Base-by-base conservation (phyloP, 2,113 vertebrate genomes). In the Fulmarus glacialis region DNA sequence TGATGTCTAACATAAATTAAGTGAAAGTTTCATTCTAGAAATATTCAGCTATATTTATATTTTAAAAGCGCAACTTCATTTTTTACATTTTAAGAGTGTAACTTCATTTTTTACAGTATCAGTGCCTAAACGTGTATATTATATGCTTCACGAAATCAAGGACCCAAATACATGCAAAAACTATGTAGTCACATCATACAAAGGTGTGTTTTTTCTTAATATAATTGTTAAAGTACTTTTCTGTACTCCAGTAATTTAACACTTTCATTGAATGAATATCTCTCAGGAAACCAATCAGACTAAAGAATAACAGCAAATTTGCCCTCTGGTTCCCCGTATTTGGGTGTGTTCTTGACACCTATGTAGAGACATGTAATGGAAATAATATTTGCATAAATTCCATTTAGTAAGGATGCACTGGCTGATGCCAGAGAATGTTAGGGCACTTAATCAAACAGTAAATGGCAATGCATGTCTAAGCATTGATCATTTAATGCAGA, bases 331-430 rank as follows among this genome's bases (percentile, higher is more conserved):
- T 91, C 63, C 56, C n/a, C 24, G 30, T 47, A 53, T 59, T 34
- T 45, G 43, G 24, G 16, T 22, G 4, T 91, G 29, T 89, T 96
- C 70, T 27, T 64, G 30, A 68, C 15, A 68, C 48, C 34, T 58
- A 5, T 67, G 40, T 60, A 42, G 56, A 85, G 85, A 75, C 52
- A 40, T 48, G 29, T 82, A 80, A 82, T 36, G 72, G 60, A 84
- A 94, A 89, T 72, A 91, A 58, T 17, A 92, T 89, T 94, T 96
- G 43, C 64, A 74, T 94, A 87, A 91, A 91, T 91, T 91, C 73
- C 43, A 58, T 93, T 95, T 85, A 75, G 62, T 47, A 50, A 62
- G 78, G 64, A 67, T 84, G 47, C 52, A 40, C 50, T 82, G 84
- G 27, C 67, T 91, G 53, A 47, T 80, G 62, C 22, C 36, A 68